Evolutionary conservation across 2,888 invertebrate genomes (phyloP), one percentile per base, ranked within the genome.

Genomic region (Rambutsinella grinnellia): DNA sequence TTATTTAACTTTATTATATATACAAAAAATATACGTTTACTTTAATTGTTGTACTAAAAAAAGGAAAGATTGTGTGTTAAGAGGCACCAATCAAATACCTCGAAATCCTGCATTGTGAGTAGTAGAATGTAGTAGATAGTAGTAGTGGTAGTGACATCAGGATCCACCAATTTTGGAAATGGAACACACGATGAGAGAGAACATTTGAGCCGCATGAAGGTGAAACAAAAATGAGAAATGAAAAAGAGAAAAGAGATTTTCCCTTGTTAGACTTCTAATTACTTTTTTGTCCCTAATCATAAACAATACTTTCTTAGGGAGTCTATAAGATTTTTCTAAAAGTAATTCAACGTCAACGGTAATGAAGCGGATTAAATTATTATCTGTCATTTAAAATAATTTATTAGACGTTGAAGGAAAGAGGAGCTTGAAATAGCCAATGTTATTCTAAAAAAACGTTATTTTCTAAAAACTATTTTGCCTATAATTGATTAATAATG

Each of bases 81-180:
- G 81, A 81, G 79, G 81, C 69, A 72, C n/a, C n/a, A n/a, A n/a
- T 79, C 23, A 68, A 78, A 79, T 82, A 83, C 82, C 82, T 83
- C 82, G 81, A 82, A 82, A 84, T 82, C 82, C 82, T 83, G 84
- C 76, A 75, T 81, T 78, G 75, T 70, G 77, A 71, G 47, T 26
- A 68, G 78, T 68, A 54, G 68, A 70, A 74, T n/a, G 65, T 53
- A 46, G 61, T 57, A 74, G 78, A n/a, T 65, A 75, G 81, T 66
- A 76, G 66, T 53, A 68, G 69, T 70, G 63, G 70, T 71, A 63
- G 71, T 71, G 71, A 72, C 72, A 72, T 72, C 72, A 76, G 75
- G 75, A 76, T 76, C 75, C 75, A 76, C 82, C 76, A 74, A 76
- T 69, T 76, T 75, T 79, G 75, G 75, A 68, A 68, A 71, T 75